Base-by-base conservation (phyloP, 2,888 invertebrate species). In the Tillus elongatus region DNA sequence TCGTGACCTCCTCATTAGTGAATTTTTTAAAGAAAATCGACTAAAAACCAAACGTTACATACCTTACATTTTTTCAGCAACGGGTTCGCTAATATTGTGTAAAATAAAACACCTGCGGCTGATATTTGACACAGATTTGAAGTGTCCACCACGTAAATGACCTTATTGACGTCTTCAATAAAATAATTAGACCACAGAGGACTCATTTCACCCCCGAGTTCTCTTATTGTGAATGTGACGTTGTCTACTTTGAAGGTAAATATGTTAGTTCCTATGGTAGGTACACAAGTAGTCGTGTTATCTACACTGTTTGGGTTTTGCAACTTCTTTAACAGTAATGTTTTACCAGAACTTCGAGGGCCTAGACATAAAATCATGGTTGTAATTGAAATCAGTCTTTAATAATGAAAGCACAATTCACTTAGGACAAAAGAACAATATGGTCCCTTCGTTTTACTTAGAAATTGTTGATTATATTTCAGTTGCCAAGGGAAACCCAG, bases 111-210 rank as follows among this genome's bases (percentile, higher is more conserved):
- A 13, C 85, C 84, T 9, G 87, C 85, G 2, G 84, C 84, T 1
- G 87, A 85, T 54, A 88, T 87, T 66, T 87, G 87, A 52, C 88
- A 88, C 27, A 88, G 67, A 66, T 88, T 87, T 8, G 87, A 85
- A 0, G 84, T 79, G 56, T 89, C 88, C 11, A 88, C 81, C 1
- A 87, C 86, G 53, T 81, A 88, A 42, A 88, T 75, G 1, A 89
- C 71, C 62, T 80, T 81, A 41, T 72, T 70, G 14, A 74, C 60
- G 34, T 76, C 75, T 29, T 73, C 72, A n/a, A n/a, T n/a, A 46
- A 81, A 80, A 59, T 87, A 87, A 55, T 79, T 80, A 13, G 73
- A 73, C 88, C 88, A 89, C 34, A 88, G 68, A 2, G 85, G 80
- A 35, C 84, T 83, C 82, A 89, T 84, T 44, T 75, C 73, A 2